These are phyloP conservation scores for Caenorhabditis becei DNA, from an alignment of 2,888 invertebrate genomes.

Conservation along the genomic window DNA sequence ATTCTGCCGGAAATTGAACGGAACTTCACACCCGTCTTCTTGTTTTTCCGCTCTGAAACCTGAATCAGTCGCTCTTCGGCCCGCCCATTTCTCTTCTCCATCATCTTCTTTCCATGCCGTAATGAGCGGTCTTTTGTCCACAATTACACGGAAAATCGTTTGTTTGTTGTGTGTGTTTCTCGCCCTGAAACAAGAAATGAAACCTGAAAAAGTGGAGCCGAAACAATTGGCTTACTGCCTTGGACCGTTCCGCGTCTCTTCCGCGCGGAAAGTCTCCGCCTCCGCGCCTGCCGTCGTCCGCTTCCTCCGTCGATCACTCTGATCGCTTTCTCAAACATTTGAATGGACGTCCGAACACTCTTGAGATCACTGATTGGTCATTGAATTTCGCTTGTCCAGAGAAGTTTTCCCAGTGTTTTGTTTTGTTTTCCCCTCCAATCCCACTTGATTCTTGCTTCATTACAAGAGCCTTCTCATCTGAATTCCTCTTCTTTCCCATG, in stretches of 20 bases:
- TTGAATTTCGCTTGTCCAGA: slow-evolving; percentile 27
- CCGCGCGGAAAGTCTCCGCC: slow-evolving; percentile 37
- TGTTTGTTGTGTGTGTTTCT: slow-evolving; percentile 37
- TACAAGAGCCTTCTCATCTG: not conserved
- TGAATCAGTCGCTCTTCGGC: slow-evolving; percentile 15
- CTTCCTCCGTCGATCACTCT: slow-evolving; percentile 22
- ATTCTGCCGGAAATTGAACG: slow-evolving; percentile 2
- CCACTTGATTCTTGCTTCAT: not conserved
- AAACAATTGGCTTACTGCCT: slow-evolving; percentile 58
- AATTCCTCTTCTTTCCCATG: not conserved
- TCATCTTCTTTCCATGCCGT: slow-evolving; percentile 7
- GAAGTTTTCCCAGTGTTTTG: slow-evolving; percentile 12
- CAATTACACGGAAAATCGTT: slow-evolving; percentile 47
- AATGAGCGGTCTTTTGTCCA: slow-evolving; percentile 53
- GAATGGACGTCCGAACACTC: slow-evolving; percentile 32
- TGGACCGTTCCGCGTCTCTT: slow-evolving; percentile 44
- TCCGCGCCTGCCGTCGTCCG: slow-evolving; percentile 13
- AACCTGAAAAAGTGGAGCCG: slow-evolving; percentile 35
- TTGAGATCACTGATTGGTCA: slow-evolving; percentile 57
- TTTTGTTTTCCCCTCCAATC: not conserved
- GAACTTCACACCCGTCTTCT: not conserved
- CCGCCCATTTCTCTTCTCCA: slow-evolving; percentile 5
- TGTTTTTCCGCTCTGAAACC: not conserved
- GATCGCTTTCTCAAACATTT: slow-evolving; percentile 55
- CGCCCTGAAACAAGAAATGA: slow-evolving; percentile 47